Conservation (phyloP, 2,888 invertebrate species). For the Drosophila melanosoma region DNA sequence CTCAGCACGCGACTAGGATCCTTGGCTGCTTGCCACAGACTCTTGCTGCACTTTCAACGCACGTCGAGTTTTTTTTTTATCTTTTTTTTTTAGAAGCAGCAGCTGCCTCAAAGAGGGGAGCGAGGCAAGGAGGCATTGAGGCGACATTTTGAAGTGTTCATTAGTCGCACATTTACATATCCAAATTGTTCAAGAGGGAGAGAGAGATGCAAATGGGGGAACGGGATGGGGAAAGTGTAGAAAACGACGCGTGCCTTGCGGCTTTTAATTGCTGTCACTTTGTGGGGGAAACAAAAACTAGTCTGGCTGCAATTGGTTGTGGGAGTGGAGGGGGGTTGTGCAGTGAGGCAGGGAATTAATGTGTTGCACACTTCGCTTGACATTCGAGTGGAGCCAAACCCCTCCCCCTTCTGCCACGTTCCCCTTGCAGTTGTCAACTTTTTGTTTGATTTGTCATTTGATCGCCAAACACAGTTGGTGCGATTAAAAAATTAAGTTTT, state of each 20-base stretch:
- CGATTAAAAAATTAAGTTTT: constrained; percentile 76
- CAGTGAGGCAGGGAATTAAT: constrained; percentile 66
- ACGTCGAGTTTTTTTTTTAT: constrained; percentile 33
- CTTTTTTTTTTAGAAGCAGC: constrained; percentile 59
- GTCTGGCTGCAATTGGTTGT: not conserved
- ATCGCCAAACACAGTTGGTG: constrained; percentile 74
- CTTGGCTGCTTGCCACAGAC: constrained; percentile 38
- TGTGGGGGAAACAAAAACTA: constrained; percentile 16
- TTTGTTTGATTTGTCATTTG: constrained; percentile 82
- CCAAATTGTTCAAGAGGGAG: constrained; percentile 69
- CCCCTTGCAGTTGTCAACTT: constrained; percentile 58
- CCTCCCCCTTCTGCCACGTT: constrained; percentile 9
- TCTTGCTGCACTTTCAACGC: constrained; percentile 64
- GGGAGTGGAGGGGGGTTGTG: not conserved
- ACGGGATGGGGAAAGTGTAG: not conserved
- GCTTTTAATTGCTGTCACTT: constrained; percentile 76
- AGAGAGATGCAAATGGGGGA: constrained; percentile 4
- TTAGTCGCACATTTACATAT: constrained; percentile 84
- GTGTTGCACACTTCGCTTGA: constrained; percentile 83
- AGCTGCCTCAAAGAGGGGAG: constrained; percentile 48
- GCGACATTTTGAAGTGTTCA: constrained; percentile 80
- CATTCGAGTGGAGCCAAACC: constrained; percentile 55
- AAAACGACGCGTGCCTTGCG: constrained; percentile 65
- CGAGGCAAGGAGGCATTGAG: constrained; percentile 25
- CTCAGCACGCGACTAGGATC: constrained; percentile 68